Conservation (phyloP, 2,797 vertebrate species). For the Helostoma temminkii region DNA sequence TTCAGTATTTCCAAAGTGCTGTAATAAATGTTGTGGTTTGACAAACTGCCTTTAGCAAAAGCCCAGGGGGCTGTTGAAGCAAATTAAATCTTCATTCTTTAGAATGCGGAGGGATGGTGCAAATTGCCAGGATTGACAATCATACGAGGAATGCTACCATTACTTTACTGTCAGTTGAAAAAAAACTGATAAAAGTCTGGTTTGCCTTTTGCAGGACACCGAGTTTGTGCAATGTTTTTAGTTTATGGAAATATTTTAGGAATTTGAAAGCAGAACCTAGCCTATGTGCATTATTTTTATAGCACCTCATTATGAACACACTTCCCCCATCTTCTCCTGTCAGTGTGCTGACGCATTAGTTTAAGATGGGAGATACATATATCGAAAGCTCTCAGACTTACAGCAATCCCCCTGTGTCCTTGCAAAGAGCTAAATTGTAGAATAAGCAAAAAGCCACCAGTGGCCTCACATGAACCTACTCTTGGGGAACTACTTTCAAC, state of each 20-base stretch:
- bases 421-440: conserved; percentile 32
- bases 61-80: conserved; percentile 45
- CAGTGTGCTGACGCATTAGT: conserved; percentile 59
- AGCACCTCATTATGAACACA: conserved; percentile 35
- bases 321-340: conserved; percentile 28
- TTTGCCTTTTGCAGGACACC: background rate
- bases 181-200: background rate
- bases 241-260: conserved; percentile 18
- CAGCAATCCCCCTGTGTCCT: conserved; percentile 47
- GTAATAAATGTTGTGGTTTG: conserved; percentile 72
- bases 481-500: conserved; percentile 62
- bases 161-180: background rate
- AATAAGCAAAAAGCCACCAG: conserved; percentile 55
- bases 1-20: conserved; percentile 65
- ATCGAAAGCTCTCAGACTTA: conserved; percentile 42
- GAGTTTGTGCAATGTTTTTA: conserved; percentile 16
- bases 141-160: conserved; percentile 8
- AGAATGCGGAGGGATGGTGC: conserved; percentile 17
- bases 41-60: conserved; percentile 69
- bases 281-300: conserved; percentile 20
- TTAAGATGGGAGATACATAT: conserved; percentile 41
- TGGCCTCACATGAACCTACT: conserved; percentile 63
- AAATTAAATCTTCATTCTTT: conserved; percentile 65
- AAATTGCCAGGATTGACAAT: conserved; percentile 44
- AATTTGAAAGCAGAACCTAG: conserved; percentile 20